phyloP scores from a whole-genome alignment of 2,113 vertebrate species.

The Brevimyrus niger region DNA sequence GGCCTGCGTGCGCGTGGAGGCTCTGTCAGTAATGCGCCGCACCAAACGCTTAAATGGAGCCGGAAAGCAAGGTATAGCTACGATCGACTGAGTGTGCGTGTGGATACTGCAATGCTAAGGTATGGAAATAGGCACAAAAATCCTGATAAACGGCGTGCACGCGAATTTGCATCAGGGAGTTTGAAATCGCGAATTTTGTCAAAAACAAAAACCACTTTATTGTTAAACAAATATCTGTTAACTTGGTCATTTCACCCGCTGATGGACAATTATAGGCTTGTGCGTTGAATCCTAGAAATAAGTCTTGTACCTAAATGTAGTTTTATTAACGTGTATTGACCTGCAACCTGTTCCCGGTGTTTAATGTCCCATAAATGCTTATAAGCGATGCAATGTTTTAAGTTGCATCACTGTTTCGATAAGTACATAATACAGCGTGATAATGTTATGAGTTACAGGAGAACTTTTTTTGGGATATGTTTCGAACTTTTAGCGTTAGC shows the following conservation, averaged over 20 bases:
- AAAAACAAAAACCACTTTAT: neutral
- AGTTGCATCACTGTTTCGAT: neutral
- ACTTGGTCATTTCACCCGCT: no score
- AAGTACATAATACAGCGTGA: neutral
- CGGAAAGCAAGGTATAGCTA: slow-evolving; percentile 20
- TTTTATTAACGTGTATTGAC: neutral
- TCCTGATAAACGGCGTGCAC: neutral
- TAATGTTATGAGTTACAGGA: neutral
- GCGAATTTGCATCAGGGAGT: neutral
- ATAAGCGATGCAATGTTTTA: neutral
- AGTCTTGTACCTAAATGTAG: neutral
- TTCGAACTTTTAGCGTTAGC: neutral
- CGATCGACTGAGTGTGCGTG: slow-evolving; percentile 20
- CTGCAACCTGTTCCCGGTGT: neutral
- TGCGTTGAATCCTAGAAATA: neutral
- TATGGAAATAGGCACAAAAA: neutral
- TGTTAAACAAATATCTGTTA: neutral
- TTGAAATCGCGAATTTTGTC: neutral
- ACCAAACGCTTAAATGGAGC: slow-evolving; percentile 41
- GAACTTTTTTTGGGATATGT: neutral
- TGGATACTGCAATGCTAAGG: slow-evolving; percentile 5
- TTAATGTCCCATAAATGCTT: neutral
- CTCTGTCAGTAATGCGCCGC: neutral
- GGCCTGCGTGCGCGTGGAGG: slow-evolving; percentile 35
- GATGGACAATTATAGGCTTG: neutral